Conservation (phyloP, 1,140 invertebrate genomes). For the Propsilocerus akamusi region DNA sequence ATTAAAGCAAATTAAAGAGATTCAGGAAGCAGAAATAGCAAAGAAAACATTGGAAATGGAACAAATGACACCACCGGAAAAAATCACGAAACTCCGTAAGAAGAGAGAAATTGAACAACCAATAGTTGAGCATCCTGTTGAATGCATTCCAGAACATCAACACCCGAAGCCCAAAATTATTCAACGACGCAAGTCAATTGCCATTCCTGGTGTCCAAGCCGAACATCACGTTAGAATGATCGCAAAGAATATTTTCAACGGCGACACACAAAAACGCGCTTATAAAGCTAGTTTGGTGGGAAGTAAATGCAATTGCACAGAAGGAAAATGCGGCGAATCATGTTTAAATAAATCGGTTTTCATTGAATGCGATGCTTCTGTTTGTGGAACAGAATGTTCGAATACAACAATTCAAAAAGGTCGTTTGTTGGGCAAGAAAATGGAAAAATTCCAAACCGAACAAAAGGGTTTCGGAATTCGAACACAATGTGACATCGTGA, state of each 20-base stretch:
- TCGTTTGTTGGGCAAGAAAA: conserved; percentile 2
- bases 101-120: too few species aligned
- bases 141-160: too few species aligned
- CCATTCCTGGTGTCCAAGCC: too few species aligned
- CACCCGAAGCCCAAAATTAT: too few species aligned
- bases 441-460: conserved; percentile 83
- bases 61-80: not conserved
- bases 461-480: conserved; percentile 78
- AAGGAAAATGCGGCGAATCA: conserved; percentile 63
- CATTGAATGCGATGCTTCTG: conserved; percentile 72
- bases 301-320: conserved; percentile 34
- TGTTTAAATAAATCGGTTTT: conserved; percentile 89
- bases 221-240: conserved; percentile 18
- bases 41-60: not conserved
- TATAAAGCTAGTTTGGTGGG: not conserved
- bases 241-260: not conserved
- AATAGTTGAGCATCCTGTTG: too few species aligned
- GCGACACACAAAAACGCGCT: not conserved
- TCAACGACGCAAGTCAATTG: too few species aligned
- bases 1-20: not conserved
- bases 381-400: conserved; percentile 68
- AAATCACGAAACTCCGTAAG: not conserved
- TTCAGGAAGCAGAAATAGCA: not conserved
- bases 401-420: conserved; percentile 78
- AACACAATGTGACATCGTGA: conserved; percentile 58